Percentiles rank a stretch among this genome's conserved stretches.
Evolutionary conservation across 2,113 vertebrate species (phyloP).

Genomic region (Nettapus auritus): DNA sequence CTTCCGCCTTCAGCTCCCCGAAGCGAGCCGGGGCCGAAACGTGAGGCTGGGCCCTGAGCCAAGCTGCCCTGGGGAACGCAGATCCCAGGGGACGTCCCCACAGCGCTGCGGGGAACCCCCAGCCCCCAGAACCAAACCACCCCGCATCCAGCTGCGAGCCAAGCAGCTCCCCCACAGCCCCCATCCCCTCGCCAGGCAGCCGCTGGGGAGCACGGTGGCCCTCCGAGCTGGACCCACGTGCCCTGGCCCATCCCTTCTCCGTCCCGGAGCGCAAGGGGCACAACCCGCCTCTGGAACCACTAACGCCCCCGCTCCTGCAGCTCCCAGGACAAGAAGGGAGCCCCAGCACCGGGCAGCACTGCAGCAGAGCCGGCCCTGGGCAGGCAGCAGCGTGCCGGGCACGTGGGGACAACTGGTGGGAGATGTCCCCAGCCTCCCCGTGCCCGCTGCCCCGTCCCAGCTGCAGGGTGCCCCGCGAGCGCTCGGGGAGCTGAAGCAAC

Average conservation of each 20-base stretch:
- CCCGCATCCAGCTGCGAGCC: not conserved
- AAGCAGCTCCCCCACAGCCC: not conserved
- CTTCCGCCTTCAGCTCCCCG: slow-evolving; percentile 24
- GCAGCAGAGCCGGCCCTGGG: not conserved
- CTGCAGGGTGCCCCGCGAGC: not conserved
- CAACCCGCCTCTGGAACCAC: slow-evolving; percentile 28
- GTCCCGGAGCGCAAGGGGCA: fast-evolving
- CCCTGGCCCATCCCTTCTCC: not conserved
- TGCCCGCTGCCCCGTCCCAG: not conserved
- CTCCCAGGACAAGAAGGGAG: slow-evolving; percentile 43
- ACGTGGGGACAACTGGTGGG: not conserved
- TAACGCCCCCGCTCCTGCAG: slow-evolving; percentile 61
- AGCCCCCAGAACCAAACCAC: not conserved
- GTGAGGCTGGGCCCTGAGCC: not conserved
- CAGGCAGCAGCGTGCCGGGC: not conserved
- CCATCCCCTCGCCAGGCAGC: fast-evolving
- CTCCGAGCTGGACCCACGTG: fast-evolving
- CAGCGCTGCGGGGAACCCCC: not conserved
- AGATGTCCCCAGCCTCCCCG: no score
- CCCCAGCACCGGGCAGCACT: not conserved
- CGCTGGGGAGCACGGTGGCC: fast-evolving
- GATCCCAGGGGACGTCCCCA: not conserved
- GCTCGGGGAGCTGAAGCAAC: not conserved
- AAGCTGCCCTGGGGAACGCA: not conserved
- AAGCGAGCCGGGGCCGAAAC: fast-evolving